phyloP scores from a whole-genome alignment of 2,888 invertebrate genomes.

The Trichopoda pennipes region DNA sequence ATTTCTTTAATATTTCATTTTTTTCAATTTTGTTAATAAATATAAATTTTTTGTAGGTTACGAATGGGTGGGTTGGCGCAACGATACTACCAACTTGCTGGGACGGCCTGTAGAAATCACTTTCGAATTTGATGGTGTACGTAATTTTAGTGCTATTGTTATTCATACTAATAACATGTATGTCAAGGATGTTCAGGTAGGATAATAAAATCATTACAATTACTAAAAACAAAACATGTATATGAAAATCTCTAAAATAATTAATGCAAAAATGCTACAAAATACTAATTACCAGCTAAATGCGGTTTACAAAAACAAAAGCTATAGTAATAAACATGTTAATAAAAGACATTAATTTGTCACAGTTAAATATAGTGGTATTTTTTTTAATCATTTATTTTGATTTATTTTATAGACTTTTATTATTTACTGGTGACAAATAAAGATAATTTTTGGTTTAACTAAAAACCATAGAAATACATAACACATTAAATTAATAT shows the following conservation, averaged over 20 bases:
- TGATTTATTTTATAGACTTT: conserved; percentile 12
- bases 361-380: conserved; percentile 43
- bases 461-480: conserved; percentile 13
- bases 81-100: conserved; percentile 84
- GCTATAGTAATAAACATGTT: not conserved
- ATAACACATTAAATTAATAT: not conserved
- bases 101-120: conserved; percentile 87
- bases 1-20: not conserved
- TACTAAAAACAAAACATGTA: not conserved
- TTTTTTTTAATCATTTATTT: not conserved
- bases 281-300: conserved; percentile 3
- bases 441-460: conserved; percentile 60
- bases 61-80: conserved; percentile 93
- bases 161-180: conserved; percentile 90
- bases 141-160: conserved; percentile 88
- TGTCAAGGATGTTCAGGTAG: conserved; percentile 88
- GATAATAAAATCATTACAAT: conserved; percentile 46
- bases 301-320: conserved; percentile 16
- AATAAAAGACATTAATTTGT: conserved; percentile 24
- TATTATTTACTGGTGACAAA: conserved; percentile 48
- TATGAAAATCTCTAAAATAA: not conserved
- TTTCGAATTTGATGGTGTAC: conserved; percentile 89
- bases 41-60: conserved; percentile 84
- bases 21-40: not conserved
- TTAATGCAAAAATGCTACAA: not conserved